A percentile compares a stretch with the other conserved stretches of the same genome.
Evolutionary conservation across 2,888 invertebrate species (phyloP).

Genomic region (Glyphotaelius pellucidus): DNA sequence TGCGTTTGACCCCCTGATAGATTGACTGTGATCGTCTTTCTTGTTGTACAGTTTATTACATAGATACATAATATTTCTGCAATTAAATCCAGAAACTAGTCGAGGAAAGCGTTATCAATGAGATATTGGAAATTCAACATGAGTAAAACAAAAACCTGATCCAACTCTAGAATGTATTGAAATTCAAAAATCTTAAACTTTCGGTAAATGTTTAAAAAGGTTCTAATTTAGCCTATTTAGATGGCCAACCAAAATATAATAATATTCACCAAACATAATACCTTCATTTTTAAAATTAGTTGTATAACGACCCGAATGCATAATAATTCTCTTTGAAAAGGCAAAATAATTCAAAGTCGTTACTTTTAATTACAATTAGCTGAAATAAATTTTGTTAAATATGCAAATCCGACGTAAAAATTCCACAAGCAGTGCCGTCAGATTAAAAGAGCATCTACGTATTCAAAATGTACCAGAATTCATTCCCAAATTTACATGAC

Average conservation of each 20-base stretch:
- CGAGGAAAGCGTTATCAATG: no score
- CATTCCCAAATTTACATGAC: constrained; percentile 12
- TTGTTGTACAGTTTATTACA: no score
- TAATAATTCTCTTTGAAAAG: neutral
- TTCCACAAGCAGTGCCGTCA: neutral
- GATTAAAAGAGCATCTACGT: neutral
- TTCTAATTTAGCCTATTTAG: neutral
- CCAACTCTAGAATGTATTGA: no score
- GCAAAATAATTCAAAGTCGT: neutral
- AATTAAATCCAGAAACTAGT: no score
- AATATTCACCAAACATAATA: neutral
- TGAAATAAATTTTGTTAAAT: neutral
- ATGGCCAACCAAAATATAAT: neutral
- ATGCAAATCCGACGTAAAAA: neutral
- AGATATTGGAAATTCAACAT: no score
- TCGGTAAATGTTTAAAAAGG: neutral
- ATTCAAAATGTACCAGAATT: neutral
- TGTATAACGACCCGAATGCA: neutral
- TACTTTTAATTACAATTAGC: constrained; percentile 2
- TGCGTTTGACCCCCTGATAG: no score
- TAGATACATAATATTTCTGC: no score
- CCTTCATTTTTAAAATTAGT: neutral
- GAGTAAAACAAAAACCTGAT: no score
- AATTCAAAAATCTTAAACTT: neutral
- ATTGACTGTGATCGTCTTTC: no score